Conservation (phyloP, 2,797 vertebrate species). For the Microchirus variegatus region DNA sequence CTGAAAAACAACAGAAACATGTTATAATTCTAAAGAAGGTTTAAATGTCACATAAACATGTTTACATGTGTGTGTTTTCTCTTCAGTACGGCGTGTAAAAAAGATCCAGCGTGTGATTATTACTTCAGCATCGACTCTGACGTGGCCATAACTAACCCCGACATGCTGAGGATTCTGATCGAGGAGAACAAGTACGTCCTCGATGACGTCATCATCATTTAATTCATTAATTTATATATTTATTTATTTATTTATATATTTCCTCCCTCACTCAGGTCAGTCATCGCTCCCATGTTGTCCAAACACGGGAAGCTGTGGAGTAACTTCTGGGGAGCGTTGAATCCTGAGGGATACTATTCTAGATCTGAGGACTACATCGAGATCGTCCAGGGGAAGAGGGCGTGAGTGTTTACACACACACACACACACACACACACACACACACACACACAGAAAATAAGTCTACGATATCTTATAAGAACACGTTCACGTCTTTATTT, state of each 20-base stretch:
- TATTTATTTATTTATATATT: too few species aligned
- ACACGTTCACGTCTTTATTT: too few species aligned
- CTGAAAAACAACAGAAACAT: too few species aligned
- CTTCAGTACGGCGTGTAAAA: constrained; percentile 82
- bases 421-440: constrained; percentile 4
- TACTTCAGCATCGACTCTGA: constrained; percentile 90
- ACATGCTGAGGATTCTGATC: constrained; percentile 84
- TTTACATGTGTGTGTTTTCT: constrained; percentile 17
- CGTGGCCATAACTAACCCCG: constrained; percentile 82
- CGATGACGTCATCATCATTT: too few species aligned
- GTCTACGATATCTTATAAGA: too few species aligned
- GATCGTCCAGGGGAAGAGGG: constrained; percentile 89
- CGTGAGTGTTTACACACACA: constrained; percentile 73
- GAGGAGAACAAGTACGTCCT: constrained; percentile 87
- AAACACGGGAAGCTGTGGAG: constrained; percentile 92
- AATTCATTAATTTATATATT: too few species aligned
- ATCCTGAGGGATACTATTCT: constrained; percentile 88
- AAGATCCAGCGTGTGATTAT: constrained; percentile 83
- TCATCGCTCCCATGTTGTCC: constrained; percentile 89
- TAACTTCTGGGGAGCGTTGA: constrained; percentile 93
- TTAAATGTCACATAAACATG: background rate
- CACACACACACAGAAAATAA: constrained; percentile 6
- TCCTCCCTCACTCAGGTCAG: constrained; percentile 73
- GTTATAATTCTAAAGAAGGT: too few species aligned
- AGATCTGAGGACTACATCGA: constrained; percentile 92